Conservation (phyloP, 2,797 vertebrate genomes). For the Urocyon cinereoargenteus region DNA sequence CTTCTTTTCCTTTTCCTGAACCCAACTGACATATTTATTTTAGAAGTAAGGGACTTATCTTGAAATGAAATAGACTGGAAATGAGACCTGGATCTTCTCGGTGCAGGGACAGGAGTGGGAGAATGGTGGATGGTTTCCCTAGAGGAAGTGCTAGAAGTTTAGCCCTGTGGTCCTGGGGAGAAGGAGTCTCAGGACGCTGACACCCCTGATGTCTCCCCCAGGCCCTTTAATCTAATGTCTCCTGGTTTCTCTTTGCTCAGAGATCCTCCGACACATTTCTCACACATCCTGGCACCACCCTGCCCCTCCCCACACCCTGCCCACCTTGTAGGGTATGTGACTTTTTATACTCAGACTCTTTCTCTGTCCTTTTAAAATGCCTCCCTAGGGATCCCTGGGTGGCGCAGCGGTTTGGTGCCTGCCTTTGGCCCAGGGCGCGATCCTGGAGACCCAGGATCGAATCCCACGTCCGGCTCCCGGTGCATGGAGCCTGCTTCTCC, state of each 20-base stretch:
- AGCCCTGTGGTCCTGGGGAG: background rate
- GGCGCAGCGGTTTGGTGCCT: too few species aligned
- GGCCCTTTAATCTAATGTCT: background rate
- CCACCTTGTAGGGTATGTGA: background rate
- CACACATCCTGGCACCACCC: accelerated
- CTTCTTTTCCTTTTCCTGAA: background rate
- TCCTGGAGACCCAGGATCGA: too few species aligned
- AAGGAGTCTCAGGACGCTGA: background rate
- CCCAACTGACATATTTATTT: background rate
- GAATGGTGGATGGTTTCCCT: background rate
- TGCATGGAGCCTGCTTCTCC: too few species aligned
- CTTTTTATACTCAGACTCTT: background rate
- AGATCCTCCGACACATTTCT: background rate
- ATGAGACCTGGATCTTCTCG: background rate
- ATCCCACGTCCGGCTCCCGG: too few species aligned
- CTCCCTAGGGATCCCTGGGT: too few species aligned
- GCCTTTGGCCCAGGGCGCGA: too few species aligned
- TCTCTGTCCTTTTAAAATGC: background rate
- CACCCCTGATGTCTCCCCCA: background rate
- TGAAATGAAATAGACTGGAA: background rate
- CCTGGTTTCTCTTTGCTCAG: background rate
- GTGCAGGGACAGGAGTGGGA: background rate
- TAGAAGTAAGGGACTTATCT: background rate
- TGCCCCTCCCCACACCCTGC: background rate
- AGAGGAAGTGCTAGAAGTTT: background rate